Conservation (phyloP, 2,113 vertebrate genomes). For the Lathamus discolor region DNA sequence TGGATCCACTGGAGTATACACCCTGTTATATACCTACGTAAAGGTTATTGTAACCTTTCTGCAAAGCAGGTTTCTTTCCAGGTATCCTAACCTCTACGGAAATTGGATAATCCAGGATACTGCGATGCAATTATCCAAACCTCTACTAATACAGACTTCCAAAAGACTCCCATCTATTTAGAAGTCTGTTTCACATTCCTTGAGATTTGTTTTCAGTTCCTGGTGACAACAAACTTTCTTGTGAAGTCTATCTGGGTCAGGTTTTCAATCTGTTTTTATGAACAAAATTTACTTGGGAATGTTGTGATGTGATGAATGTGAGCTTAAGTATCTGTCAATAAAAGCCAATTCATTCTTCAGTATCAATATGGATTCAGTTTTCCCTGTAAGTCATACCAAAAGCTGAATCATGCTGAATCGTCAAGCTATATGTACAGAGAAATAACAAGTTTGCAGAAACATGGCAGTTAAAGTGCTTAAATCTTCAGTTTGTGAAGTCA, state of each 20-base stretch:
- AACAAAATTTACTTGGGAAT: constrained; percentile 3
- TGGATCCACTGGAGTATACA: background rate
- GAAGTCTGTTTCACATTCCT: background rate
- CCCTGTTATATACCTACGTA: background rate
- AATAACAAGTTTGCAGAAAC: background rate
- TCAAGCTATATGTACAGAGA: background rate
- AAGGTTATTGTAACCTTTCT: background rate
- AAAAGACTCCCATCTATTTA: background rate
- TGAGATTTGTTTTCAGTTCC: constrained; percentile 34
- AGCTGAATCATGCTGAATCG: background rate
- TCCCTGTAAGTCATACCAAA: background rate
- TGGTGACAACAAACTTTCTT: constrained; percentile 42
- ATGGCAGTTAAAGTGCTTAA: background rate
- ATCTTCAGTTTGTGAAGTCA: background rate
- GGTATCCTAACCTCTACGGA: background rate
- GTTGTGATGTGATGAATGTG: constrained; percentile 26
- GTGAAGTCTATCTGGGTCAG: constrained; percentile 46
- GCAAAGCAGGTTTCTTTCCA: background rate
- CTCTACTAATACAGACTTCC: background rate
- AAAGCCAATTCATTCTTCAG: background rate
- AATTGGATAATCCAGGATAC: background rate
- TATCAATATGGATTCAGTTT: background rate
- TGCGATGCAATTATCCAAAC: background rate
- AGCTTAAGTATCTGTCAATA: constrained; percentile 41
- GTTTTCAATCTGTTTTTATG: constrained; percentile 46